Conservation (phyloP, 1,140 invertebrate genomes). For the Amyelois transitella region DNA sequence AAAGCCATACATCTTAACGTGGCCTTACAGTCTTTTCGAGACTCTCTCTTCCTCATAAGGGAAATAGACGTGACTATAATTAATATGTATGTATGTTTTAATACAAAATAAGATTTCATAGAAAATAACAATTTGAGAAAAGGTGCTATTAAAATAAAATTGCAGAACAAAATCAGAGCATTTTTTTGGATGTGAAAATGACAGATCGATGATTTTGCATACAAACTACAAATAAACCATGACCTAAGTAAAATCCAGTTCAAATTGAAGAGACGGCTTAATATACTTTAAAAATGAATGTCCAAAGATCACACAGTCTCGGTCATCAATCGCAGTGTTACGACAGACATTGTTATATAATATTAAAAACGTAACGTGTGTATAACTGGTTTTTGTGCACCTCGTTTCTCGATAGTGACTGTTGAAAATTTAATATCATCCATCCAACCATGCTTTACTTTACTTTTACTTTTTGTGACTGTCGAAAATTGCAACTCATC, state of each 20-base stretch:
- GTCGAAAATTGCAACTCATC: not conserved
- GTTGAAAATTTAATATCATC: not conserved
- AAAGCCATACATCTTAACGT: no score
- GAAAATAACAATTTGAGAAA: not conserved
- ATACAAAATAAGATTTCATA: not conserved
- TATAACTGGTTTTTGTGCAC: not conserved
- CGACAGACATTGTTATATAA: not conserved
- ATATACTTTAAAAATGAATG: not conserved
- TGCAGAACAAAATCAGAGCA: no score
- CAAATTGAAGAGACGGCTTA: not conserved
- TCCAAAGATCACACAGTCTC: not conserved
- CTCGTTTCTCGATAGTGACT: not conserved
- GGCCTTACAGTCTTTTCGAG: no score
- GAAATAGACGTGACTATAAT: no score
- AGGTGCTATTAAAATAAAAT: no score
- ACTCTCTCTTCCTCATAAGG: no score
- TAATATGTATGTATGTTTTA: no score
- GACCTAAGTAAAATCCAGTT: not conserved
- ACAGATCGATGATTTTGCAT: no score
- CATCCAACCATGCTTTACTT: not conserved
- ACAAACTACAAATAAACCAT: no score
- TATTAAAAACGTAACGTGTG: not conserved
- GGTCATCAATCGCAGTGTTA: not conserved
- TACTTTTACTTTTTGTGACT: not conserved
- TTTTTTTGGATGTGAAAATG: no score